Base-by-base conservation (phyloP, 2,888 invertebrate genomes). In the Chloroclysta siterata region DNA sequence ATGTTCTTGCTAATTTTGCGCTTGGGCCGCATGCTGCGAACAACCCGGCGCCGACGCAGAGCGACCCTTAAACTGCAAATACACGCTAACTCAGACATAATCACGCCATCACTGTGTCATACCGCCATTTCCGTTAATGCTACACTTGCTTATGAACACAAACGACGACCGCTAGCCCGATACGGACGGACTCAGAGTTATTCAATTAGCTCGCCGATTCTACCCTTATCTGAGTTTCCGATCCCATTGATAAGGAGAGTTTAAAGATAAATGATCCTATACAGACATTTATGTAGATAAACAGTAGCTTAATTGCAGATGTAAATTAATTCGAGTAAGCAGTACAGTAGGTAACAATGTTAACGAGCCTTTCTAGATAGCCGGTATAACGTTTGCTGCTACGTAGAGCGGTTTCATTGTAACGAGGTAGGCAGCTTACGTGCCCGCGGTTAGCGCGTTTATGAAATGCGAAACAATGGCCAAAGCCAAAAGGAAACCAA, bases 401-500 rank as follows among this genome's bases (percentile, higher is more conserved):
- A 61, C 60, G 70, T 60, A 65, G 61, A 64, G 66, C 68, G 66
- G 68, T 71, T 65, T 68, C 71, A 68, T 67, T 66, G 66, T 68
- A 69, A 61, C 66, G 47, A 66, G 63, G 56, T 55, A 56, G 60
- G 63, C 52, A 55, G 55, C 53, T 56, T 72, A 69, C 69, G 67
- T 72, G 80, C 74, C 80, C 74, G 83, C 80, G 79, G 83, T 80
- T 81, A 75, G 75, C 73, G 73, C 75, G 78, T 78, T 81, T 86
- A 86, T 83, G 82, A 86, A 84, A 83, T 82, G 77, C 79, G 76
- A 84, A 89, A 89, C 87, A 89, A 89, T 87, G 75, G 83, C 75
- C 72, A 72, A 69, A 75, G 75, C 82, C 76, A 83, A 84, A 82
- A 81, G 80, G 79, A 82, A 81, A 79, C 72, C 80, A 86, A 89